phyloP scores from a whole-genome alignment of 2,113 vertebrate species.

The western clawed frog (Xenopus tropicalis) region DNA sequence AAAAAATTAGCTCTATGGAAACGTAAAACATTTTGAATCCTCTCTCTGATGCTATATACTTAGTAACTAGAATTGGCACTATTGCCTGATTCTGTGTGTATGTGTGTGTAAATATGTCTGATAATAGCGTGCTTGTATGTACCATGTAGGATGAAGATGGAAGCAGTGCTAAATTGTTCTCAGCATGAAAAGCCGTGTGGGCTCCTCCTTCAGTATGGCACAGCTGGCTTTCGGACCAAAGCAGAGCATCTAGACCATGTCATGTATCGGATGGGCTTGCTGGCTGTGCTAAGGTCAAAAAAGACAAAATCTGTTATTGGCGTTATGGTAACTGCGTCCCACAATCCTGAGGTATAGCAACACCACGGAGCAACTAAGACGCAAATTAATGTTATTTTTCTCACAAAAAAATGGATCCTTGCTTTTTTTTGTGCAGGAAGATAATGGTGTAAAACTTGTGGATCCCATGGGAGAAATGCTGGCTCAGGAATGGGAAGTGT shows the following conservation, averaged over 20 bases:
- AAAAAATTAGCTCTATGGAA: too few relatives aligned
- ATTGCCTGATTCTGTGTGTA: too few relatives aligned
- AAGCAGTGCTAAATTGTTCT: conserved; percentile 60
- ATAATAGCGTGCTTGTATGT: too few relatives aligned
- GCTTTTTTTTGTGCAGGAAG: conserved; percentile 70
- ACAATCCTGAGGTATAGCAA: conserved; percentile 85
- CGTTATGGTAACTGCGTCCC: conserved; percentile 93
- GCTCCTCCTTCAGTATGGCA: conserved; percentile 83
- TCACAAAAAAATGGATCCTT: neutral
- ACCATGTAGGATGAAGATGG: conserved; percentile 50
- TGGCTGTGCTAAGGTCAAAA: conserved; percentile 81
- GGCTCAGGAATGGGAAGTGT: conserved; percentile 79
- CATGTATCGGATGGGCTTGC: conserved; percentile 94
- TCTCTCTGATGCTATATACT: too few relatives aligned
- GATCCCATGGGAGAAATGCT: conserved; percentile 96
- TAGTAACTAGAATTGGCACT: too few relatives aligned
- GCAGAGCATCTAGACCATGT: conserved; percentile 81
- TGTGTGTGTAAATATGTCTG: too few relatives aligned
- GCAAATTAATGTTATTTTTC: neutral
- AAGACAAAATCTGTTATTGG: conserved; percentile 77
- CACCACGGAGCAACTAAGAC: too few relatives aligned
- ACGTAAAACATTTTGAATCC: too few relatives aligned
- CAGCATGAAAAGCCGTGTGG: conserved; percentile 75
- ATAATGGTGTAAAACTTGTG: conserved; percentile 91
- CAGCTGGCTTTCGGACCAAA: conserved; percentile 80